phyloP scores from a whole-genome alignment of 2,888 invertebrate species.

The Gnatocerus cornutus region DNA sequence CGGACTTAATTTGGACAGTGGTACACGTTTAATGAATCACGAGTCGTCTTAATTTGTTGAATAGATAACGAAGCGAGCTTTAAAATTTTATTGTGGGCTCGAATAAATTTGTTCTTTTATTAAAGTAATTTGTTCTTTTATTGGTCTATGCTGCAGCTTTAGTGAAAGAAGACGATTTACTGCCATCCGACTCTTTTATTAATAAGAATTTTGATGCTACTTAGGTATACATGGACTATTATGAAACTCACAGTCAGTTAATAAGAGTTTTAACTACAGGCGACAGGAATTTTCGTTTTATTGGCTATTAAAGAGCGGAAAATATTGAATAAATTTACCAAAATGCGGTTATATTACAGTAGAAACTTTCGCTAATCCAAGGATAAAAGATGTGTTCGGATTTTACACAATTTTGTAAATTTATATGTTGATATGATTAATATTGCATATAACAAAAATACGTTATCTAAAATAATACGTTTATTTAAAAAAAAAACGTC shows the following conservation, averaged over 20 bases:
- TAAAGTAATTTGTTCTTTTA: conserved; percentile 34
- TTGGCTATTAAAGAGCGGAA: no score
- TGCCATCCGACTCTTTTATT: conserved; percentile 14
- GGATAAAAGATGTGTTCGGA: no score
- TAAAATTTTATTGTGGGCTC: conserved; percentile 33
- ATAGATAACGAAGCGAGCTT: conserved; percentile 44
- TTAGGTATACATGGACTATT: neutral
- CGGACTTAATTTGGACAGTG: conserved; percentile 48
- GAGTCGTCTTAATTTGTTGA: conserved; percentile 46
- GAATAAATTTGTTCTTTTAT: conserved; percentile 39
- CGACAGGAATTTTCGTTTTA: no score
- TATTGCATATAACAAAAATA: no score
- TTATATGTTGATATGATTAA: no score
- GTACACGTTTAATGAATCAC: conserved; percentile 47
- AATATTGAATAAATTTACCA: no score
- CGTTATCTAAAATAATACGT: no score
- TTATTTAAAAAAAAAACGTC: no score
- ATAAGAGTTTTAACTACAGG: conserved; percentile 14
- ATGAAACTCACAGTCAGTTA: conserved; percentile 22
- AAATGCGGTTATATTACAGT: no score
- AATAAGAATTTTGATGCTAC: neutral
- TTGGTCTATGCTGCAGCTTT: conserved; percentile 11
- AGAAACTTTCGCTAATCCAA: no score
- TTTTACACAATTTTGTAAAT: no score
- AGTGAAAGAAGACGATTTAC: conserved; percentile 35